A percentile compares a stretch with the other conserved stretches of the same genome.
phyloP scores from a whole-genome alignment of 2,797 vertebrate genomes.

The Acipenser ruthenus region DNA sequence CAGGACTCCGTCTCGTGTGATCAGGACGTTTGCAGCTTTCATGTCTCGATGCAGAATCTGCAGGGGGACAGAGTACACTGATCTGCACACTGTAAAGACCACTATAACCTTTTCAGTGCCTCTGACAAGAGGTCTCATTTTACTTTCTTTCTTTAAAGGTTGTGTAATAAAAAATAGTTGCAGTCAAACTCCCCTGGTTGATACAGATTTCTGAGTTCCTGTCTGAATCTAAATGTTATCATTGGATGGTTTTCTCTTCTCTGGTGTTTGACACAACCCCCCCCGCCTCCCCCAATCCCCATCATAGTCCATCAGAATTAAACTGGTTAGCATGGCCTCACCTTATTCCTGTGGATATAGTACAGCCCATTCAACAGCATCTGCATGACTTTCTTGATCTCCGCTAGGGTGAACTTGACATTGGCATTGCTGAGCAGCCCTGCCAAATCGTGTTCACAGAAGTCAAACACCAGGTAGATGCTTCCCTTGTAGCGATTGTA shows the following conservation, averaged over 20 bases:
- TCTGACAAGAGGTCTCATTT: background rate
- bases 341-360: slow-evolving; percentile 98
- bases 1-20: slow-evolving; percentile 88
- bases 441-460: slow-evolving; percentile 94
- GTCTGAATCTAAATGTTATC: no score
- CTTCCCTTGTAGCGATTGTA: slow-evolving; percentile 97
- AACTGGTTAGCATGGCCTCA: slow-evolving; percentile 24
- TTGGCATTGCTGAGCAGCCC: slow-evolving; percentile 90
- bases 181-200: no score
- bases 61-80: background rate
- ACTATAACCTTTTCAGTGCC: background rate
- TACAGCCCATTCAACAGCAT: slow-evolving; percentile 95
- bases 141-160: no score
- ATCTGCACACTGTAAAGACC: background rate
- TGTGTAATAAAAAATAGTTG: no score
- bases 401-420: slow-evolving; percentile 90
- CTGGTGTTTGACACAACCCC: no score
- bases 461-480: slow-evolving; percentile 96
- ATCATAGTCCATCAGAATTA: no score
- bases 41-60: slow-evolving; percentile 96
- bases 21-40: slow-evolving; percentile 94
- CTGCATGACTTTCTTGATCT: slow-evolving; percentile 98
- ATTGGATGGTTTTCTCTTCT: no score
- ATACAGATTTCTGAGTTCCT: no score
- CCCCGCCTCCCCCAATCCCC: no score